Evolutionary conservation across 2,797 vertebrate genomes (phyloP).

Genomic region (Menidia menidia): DNA sequence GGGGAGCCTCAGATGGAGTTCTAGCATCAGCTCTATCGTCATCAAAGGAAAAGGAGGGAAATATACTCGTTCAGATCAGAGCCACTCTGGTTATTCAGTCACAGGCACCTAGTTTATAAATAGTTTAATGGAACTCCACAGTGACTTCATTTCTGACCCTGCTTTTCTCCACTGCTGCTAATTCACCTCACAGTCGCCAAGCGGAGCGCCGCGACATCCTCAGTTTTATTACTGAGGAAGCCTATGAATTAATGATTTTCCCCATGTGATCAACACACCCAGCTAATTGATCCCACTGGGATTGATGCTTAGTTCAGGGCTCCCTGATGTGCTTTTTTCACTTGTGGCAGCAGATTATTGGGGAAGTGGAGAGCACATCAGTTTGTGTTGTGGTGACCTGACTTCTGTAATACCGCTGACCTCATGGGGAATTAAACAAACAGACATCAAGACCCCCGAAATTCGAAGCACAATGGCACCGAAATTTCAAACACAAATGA

Average conservation of each 20-base stretch:
- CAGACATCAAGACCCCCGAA: no score
- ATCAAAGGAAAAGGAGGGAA: constrained; percentile 13
- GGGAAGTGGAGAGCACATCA: not conserved
- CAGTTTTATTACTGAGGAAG: not conserved
- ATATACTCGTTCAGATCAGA: constrained; percentile 14
- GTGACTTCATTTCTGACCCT: constrained; percentile 15
- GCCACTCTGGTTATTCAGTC: constrained; percentile 22
- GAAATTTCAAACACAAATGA: not conserved
- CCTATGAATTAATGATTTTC: constrained; percentile 8
- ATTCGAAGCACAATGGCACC: not conserved
- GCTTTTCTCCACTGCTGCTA: constrained; percentile 11
- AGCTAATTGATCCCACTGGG: constrained; percentile 36
- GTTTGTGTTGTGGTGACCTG: no score
- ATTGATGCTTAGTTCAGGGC: constrained; percentile 8
- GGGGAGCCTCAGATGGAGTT: constrained; percentile 14
- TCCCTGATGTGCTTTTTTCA: not conserved
- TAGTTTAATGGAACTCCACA: not conserved
- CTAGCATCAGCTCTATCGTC: constrained; percentile 1
- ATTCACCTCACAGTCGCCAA: constrained; percentile 1
- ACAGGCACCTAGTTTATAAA: constrained; percentile 9
- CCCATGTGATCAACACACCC: constrained; percentile 7
- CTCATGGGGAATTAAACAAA: not conserved
- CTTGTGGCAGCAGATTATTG: not conserved
- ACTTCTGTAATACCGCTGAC: not conserved
- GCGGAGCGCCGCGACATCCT: not conserved